These are phyloP conservation scores for Micropoecilia bifurca DNA, from an alignment of 2,797 vertebrate species.

Conservation along the genomic window DNA sequence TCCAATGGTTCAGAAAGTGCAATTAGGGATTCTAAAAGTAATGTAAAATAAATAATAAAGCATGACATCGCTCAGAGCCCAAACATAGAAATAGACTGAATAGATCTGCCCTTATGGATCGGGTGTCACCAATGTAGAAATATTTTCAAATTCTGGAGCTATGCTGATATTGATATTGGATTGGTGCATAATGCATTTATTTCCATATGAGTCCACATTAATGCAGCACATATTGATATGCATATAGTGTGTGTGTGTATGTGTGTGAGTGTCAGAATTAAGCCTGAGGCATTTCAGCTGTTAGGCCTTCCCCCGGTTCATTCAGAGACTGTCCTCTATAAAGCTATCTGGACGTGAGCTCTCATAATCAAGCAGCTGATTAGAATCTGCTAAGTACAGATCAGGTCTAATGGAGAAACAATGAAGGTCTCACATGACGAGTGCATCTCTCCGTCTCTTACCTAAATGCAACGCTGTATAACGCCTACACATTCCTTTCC, in stretches of 20 bases:
- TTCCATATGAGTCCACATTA: conserved; percentile 30
- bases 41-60: too few species aligned
- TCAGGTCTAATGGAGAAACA: conserved; percentile 77
- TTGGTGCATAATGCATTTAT: conserved; percentile 13
- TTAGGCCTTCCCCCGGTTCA: conserved; percentile 68
- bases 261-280: conserved; percentile 11
- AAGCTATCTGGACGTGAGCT: conserved; percentile 50
- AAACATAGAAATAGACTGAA: too few species aligned
- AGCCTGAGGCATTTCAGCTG: conserved; percentile 38
- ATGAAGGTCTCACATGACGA: conserved; percentile 67
- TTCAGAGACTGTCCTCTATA: conserved; percentile 58
- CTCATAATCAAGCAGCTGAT: conserved; percentile 81
- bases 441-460: conserved; percentile 47
- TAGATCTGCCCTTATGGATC: too few species aligned
- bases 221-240: conserved; percentile 27
- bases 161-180: too few species aligned
- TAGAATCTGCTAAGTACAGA: conserved; percentile 71
- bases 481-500: conserved; percentile 17
- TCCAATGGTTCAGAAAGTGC: too few species aligned
- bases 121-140: too few species aligned
- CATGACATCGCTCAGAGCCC: too few species aligned
- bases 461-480: conserved; percentile 43
- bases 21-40: too few species aligned
- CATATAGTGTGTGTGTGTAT: neutral
- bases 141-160: too few species aligned